Conservation (phyloP, 2,888 invertebrate genomes). For the Sinotaia quadrata region DNA sequence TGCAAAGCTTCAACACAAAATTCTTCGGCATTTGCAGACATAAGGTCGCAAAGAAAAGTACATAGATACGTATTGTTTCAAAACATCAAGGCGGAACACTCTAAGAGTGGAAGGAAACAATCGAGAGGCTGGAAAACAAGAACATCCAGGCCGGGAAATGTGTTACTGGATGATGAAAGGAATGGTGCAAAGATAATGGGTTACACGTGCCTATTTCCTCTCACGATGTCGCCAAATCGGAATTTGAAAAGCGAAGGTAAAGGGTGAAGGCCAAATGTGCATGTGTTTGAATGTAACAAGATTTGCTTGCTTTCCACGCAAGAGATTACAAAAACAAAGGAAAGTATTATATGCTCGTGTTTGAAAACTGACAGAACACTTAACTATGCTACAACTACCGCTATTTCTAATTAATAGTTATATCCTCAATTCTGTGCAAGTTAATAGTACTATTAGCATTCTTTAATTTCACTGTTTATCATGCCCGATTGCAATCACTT, state of each 20-base stretch:
- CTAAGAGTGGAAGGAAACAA: conserved; percentile 8
- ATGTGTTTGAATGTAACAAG: neutral
- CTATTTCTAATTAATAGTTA: too few relatives aligned
- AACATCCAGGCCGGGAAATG: conserved; percentile 12
- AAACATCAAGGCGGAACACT: conserved; percentile 15
- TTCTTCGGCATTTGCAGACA: too few relatives aligned
- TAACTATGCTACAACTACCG: too few relatives aligned
- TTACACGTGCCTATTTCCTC: neutral
- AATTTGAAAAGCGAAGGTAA: neutral
- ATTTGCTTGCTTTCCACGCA: neutral
- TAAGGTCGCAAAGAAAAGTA: neutral
- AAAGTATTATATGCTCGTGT: too few relatives aligned
- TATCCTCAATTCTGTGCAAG: too few relatives aligned
- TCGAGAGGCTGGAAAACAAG: conserved; percentile 6
- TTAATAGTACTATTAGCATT: too few relatives aligned
- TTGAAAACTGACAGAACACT: too few relatives aligned
- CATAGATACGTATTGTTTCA: conserved; percentile 25
- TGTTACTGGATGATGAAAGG: conserved; percentile 7
- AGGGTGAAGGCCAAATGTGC: neutral
- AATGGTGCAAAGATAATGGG: neutral
- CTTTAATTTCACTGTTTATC: too few relatives aligned
- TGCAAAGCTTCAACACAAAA: too few relatives aligned
- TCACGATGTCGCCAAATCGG: neutral
- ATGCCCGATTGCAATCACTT: too few relatives aligned
- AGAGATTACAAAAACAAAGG: neutral